phyloP scores from a whole-genome alignment of 2,113 vertebrate genomes.

The Nycticorax nycticorax region DNA sequence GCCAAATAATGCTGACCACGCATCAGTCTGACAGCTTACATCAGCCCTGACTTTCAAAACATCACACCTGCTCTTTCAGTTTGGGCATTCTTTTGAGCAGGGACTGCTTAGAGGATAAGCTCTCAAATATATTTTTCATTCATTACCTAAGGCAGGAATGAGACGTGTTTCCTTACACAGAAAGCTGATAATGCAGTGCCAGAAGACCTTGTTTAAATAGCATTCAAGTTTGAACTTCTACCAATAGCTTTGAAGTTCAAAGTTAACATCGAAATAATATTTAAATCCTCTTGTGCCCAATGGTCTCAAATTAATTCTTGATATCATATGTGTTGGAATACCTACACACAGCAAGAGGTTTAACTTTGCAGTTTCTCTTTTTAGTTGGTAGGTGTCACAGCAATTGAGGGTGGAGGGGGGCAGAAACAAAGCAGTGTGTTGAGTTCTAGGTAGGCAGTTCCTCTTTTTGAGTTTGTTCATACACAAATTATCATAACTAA shows the following conservation, averaged over 20 bases:
- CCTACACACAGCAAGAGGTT: background rate
- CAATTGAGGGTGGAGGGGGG: background rate
- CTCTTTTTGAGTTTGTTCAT: background rate
- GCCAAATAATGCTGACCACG: background rate
- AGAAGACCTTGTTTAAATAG: constrained; percentile 43
- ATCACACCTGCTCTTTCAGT: constrained; percentile 30
- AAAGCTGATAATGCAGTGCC: constrained; percentile 57
- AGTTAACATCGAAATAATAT: constrained; percentile 40
- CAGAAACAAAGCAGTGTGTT: background rate
- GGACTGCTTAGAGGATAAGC: background rate
- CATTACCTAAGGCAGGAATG: constrained; percentile 49
- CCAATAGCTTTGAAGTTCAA: constrained; percentile 64
- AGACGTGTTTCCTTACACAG: constrained; percentile 36
- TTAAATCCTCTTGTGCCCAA: constrained; percentile 24
- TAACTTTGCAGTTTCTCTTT: constrained; percentile 27
- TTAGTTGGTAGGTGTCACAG: background rate
- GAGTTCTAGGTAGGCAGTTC: background rate
- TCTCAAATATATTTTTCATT: constrained; percentile 42
- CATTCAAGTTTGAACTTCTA: constrained; percentile 52
- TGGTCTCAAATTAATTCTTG: constrained; percentile 36
- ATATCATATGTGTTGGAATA: constrained; percentile 17
- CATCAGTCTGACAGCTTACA: background rate
- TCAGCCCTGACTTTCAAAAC: background rate
- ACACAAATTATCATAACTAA: background rate
- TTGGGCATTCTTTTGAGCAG: background rate